Conservation (phyloP, 2,113 vertebrate species). For the Blennius ocellaris region DNA sequence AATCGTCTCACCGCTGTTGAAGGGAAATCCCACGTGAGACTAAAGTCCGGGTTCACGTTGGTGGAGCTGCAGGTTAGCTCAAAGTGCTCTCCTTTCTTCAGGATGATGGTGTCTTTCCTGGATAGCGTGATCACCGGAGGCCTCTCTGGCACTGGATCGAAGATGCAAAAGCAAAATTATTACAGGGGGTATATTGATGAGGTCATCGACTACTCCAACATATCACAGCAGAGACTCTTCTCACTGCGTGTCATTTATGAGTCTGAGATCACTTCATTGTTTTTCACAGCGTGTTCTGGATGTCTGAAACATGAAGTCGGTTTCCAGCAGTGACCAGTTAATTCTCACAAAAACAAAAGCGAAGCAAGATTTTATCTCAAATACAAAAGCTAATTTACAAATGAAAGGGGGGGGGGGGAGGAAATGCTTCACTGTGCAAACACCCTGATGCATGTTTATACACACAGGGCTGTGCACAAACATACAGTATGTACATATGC, state of each 20-base stretch:
- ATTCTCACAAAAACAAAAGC: too few species aligned
- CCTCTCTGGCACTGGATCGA: constrained; percentile 70
- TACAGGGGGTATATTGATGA: neutral
- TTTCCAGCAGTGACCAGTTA: too few species aligned
- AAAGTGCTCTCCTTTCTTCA: constrained; percentile 77
- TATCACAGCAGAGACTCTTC: neutral
- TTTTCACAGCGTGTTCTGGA: neutral
- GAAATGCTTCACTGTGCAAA: neutral
- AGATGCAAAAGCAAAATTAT: constrained; percentile 15
- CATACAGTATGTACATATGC: constrained; percentile 16
- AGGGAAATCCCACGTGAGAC: constrained; percentile 78
- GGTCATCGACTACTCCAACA: neutral
- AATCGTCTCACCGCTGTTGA: constrained; percentile 68
- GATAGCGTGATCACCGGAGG: constrained; percentile 74
- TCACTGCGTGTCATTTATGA: constrained; percentile 6
- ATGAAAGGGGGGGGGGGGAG: too few species aligned
- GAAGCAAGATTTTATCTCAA: too few species aligned
- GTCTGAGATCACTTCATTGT: neutral
- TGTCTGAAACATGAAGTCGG: neutral
- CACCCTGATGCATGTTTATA: neutral
- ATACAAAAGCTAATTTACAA: too few species aligned
- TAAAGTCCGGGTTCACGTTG: constrained; percentile 81
- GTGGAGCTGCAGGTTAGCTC: constrained; percentile 76
- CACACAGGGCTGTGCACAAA: constrained; percentile 1
- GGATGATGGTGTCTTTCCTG: constrained; percentile 68